phyloP scores from a whole-genome alignment of 2,797 vertebrate genomes.

The Peromyscus nudipes region DNA sequence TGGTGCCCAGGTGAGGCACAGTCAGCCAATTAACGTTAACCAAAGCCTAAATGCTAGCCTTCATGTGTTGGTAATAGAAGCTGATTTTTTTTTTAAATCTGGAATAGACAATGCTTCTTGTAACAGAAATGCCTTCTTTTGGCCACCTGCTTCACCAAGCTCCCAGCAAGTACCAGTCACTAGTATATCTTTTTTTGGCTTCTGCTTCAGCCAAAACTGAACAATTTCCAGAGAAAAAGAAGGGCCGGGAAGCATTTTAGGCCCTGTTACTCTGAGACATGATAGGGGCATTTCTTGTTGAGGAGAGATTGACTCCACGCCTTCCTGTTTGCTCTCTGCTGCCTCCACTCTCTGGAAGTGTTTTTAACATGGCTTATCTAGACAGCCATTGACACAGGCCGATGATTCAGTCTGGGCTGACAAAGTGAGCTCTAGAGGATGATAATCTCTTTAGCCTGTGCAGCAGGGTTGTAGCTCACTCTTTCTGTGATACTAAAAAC shows the following conservation, averaged over 20 bases:
- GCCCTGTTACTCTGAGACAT: neutral
- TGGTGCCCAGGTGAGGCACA: neutral
- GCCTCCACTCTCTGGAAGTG: slow-evolving; percentile 48
- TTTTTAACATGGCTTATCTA: slow-evolving; percentile 67
- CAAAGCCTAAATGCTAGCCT: neutral
- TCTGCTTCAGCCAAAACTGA: neutral
- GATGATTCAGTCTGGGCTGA: slow-evolving; percentile 59
- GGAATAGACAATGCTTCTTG: neutral
- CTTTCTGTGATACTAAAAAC: slow-evolving; percentile 5
- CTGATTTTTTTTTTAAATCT: neutral
- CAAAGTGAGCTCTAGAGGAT: slow-evolving; percentile 52
- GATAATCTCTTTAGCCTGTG: slow-evolving; percentile 42
- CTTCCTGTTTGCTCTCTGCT: neutral
- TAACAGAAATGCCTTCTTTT: neutral
- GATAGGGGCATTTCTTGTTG: neutral
- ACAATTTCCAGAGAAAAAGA: slow-evolving; percentile 28
- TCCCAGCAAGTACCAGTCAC: neutral
- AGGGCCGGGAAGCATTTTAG: neutral
- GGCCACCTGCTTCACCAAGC: neutral
- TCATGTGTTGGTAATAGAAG: neutral
- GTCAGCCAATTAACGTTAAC: slow-evolving; percentile 17
- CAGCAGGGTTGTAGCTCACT: slow-evolving; percentile 23
- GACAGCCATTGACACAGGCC: slow-evolving; percentile 51
- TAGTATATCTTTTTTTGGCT: neutral
- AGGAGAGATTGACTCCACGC: neutral